Base-by-base conservation (phyloP, 1,140 invertebrate species). In the Calycopis cecrops region DNA sequence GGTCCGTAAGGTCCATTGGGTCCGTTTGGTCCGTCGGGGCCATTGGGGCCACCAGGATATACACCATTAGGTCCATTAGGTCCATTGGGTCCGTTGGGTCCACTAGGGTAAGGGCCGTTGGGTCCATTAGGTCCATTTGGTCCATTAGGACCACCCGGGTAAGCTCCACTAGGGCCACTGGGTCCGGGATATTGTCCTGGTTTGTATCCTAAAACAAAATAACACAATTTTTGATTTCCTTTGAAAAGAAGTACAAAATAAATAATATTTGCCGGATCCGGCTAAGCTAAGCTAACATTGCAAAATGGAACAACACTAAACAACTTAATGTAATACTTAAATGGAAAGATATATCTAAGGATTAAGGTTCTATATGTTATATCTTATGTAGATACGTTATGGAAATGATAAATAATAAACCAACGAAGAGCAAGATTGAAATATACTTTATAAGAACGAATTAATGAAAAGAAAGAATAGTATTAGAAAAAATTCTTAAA, bases 21-120 rank as follows among this genome's bases (percentile, higher is more conserved):
- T n/a, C 52, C 37, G 28, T 57, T 62, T 57, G 42, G 42, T 59
- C 58, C 74, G 66, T 18, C 54, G 90, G 92, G 92, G 52, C 82
- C 90, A 38, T 81, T 88, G 54, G 93, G 92, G 35, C 89, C 89
- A 52, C 86, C 90, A 35, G 92, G 92, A 28, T 28, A 28, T 3
- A 6, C 21, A 6, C 60, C 52, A 0, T 73, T 11, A 60, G 89
- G 35, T 21, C 52, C 52, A 12, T 12, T 47, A 1, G 52, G 42
- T 11, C 48, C 48, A 10, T 34, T 6, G n/a, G 48, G 48, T 8
- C 48, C 90, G 40, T 82, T 88, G 54, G 93, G 92, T 35, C 89
- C 89, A 52, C 86, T 90, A 35, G 92, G 92, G 14, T 44, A 10
- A 60, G 89, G 35, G 11, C 52, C 40, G 8, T 44, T 44, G 6